Conservation (phyloP, 2,888 invertebrate species). For the Colletes collaris region DNA sequence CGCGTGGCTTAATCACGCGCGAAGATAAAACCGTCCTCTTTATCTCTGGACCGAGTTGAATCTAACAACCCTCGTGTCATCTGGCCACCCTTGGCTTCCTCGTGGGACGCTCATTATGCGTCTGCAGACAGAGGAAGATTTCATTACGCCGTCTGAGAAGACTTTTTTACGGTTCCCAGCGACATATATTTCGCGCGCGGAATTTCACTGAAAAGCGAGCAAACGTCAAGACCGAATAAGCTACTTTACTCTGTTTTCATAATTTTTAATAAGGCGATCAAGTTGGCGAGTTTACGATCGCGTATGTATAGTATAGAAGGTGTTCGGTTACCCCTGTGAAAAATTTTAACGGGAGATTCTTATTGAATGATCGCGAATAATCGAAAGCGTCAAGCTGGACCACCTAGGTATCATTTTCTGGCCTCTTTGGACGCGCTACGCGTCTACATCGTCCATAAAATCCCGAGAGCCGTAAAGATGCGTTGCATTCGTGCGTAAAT, state of each 20-base stretch:
- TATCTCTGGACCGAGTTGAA: conserved; percentile 48
- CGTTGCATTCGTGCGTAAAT: conserved; percentile 32
- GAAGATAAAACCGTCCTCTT: conserved; percentile 73
- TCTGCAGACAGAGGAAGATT: conserved; percentile 57
- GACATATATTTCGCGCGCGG: conserved; percentile 15
- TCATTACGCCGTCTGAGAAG: conserved; percentile 57
- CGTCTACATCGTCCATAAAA: neutral
- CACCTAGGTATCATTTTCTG: too few relatives aligned
- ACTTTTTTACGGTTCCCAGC: conserved; percentile 46
- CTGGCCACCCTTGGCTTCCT: conserved; percentile 39
- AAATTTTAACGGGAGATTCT: too few relatives aligned
- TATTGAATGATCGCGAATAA: too few relatives aligned
- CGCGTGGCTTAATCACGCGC: conserved; percentile 77
- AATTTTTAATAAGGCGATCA: too few relatives aligned
- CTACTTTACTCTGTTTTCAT: neutral
- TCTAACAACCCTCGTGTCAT: conserved; percentile 60
- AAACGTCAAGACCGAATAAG: neutral
- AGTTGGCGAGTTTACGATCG: too few relatives aligned
- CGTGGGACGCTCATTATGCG: conserved; percentile 57
- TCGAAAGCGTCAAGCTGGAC: too few relatives aligned
- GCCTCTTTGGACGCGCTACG: neutral
- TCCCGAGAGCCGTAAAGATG: neutral
- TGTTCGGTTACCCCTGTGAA: too few relatives aligned
- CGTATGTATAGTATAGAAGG: too few relatives aligned
- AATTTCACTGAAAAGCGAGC: conserved; percentile 1